A percentile compares a stretch with the other conserved stretches of the same genome.
These are phyloP conservation scores for Synergus itoensis DNA, from an alignment of 2,888 invertebrate species.

Conservation along the genomic window DNA sequence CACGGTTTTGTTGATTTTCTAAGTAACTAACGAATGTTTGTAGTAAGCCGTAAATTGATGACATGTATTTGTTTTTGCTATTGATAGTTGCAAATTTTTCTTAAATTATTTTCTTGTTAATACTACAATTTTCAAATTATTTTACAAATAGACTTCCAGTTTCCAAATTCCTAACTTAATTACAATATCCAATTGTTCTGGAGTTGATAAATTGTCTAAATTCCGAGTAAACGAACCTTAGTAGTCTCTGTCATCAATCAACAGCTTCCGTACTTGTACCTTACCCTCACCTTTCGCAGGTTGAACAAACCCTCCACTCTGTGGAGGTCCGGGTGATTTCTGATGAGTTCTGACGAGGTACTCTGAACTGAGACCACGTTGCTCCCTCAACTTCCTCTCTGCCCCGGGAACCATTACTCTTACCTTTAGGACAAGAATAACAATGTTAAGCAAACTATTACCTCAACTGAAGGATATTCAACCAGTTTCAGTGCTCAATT, in stretches of 20 bases:
- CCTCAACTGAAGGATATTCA: constrained; percentile 20
- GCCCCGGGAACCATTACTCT: constrained; percentile 82
- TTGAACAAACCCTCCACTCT: constrained; percentile 69
- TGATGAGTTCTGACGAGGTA: constrained; percentile 78
- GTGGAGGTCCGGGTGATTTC: constrained; percentile 73
- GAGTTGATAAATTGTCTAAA: constrained; percentile 20
- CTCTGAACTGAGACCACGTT: constrained; percentile 79
- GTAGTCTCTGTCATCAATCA: constrained; percentile 28
- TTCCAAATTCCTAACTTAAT: not conserved
- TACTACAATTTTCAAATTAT: too few relatives aligned
- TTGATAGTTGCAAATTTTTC: not conserved
- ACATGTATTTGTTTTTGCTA: not conserved
- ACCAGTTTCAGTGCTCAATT: constrained; percentile 7
- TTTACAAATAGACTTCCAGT: too few relatives aligned
- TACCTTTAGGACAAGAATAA: constrained; percentile 73
- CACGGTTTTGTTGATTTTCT: constrained; percentile 6
- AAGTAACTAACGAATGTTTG: not conserved
- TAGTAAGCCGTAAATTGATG: not conserved
- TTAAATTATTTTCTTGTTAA: not conserved
- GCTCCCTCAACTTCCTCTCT: constrained; percentile 80
- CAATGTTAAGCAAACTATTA: constrained; percentile 40
- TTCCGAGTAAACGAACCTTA: constrained; percentile 9
- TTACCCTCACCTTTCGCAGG: constrained; percentile 70
- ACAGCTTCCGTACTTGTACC: constrained; percentile 35
- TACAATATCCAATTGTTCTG: not conserved